phyloP scores from a whole-genome alignment of 2,888 invertebrate genomes.

The Germaria angustata region DNA sequence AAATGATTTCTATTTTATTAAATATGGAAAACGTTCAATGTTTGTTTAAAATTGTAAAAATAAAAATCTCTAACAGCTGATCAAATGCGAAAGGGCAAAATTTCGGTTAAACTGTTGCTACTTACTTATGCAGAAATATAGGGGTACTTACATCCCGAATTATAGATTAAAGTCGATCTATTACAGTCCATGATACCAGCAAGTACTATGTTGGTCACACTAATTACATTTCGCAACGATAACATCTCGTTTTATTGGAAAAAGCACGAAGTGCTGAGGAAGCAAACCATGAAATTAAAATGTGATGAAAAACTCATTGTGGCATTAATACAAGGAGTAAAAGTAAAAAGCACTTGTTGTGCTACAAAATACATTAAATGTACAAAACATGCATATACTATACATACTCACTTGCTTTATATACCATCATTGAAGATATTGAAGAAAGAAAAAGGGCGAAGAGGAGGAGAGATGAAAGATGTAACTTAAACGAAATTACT shows the following conservation, averaged over 20 bases:
- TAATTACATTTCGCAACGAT: background rate
- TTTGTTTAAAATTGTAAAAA: too few relatives aligned
- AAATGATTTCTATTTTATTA: too few relatives aligned
- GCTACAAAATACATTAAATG: slow-evolving; percentile 48
- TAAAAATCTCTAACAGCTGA: too few relatives aligned
- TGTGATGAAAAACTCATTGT: slow-evolving; percentile 73
- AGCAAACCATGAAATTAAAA: slow-evolving; percentile 79
- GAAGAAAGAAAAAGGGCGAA: too few relatives aligned
- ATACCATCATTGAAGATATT: slow-evolving; percentile 40
- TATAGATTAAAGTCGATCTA: too few relatives aligned
- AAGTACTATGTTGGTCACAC: background rate
- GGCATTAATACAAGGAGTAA: slow-evolving; percentile 70
- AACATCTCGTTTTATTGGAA: slow-evolving; percentile 32
- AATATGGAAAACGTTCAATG: too few relatives aligned
- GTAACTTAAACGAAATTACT: slow-evolving; percentile 34
- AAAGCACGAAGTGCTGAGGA: slow-evolving; percentile 68
- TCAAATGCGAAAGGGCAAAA: too few relatives aligned
- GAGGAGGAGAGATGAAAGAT: background rate
- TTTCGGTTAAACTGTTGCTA: too few relatives aligned
- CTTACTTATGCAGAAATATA: too few relatives aligned
- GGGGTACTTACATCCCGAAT: too few relatives aligned
- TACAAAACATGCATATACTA: background rate
- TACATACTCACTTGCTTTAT: slow-evolving; percentile 45
- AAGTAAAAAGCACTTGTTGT: slow-evolving; percentile 62
- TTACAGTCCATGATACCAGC: too few relatives aligned